Conservation (phyloP, 2,888 invertebrate species). For the Elysia crispata region DNA sequence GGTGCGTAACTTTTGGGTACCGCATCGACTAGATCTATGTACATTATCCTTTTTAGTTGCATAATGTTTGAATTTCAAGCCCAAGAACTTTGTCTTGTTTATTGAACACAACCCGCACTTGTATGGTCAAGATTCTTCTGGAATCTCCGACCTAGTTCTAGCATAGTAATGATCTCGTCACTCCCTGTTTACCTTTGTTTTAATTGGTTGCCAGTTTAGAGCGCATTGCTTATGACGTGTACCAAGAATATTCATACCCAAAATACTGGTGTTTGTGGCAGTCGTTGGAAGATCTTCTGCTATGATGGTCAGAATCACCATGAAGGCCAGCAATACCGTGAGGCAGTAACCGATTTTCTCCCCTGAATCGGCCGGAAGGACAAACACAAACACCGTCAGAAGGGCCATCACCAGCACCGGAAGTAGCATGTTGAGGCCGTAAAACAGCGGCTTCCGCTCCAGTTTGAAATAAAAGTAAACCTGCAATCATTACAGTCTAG, state of each 20-base stretch:
- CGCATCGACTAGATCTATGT: too few species aligned
- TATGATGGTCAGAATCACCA: slow-evolving; percentile 51
- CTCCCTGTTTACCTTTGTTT: too few species aligned
- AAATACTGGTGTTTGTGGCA: slow-evolving; percentile 45
- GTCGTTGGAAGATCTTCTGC: slow-evolving; percentile 52
- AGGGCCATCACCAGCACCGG: slow-evolving; percentile 48
- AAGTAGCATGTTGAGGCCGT: slow-evolving; percentile 49
- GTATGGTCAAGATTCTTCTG: too few species aligned
- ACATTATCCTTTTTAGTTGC: too few species aligned
- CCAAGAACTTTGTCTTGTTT: too few species aligned
- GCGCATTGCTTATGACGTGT: too few species aligned
- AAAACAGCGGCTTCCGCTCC: slow-evolving; percentile 45
- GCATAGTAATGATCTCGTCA: too few species aligned
- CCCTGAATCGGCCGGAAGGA: slow-evolving; percentile 52
- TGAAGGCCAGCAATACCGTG: slow-evolving; percentile 48
- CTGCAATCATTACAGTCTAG: neutral
- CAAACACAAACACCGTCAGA: slow-evolving; percentile 50
- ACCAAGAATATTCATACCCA: slow-evolving; percentile 45
- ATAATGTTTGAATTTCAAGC: too few species aligned
- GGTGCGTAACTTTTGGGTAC: too few species aligned
- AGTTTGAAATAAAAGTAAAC: slow-evolving; percentile 42
- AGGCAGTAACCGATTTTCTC: slow-evolving; percentile 53
- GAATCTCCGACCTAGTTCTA: too few species aligned
- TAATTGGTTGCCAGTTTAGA: too few species aligned
- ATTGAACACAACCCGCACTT: too few species aligned